phyloP scores from a whole-genome alignment of 2,797 vertebrate species.

The Gephyroberyx darwinii region DNA sequence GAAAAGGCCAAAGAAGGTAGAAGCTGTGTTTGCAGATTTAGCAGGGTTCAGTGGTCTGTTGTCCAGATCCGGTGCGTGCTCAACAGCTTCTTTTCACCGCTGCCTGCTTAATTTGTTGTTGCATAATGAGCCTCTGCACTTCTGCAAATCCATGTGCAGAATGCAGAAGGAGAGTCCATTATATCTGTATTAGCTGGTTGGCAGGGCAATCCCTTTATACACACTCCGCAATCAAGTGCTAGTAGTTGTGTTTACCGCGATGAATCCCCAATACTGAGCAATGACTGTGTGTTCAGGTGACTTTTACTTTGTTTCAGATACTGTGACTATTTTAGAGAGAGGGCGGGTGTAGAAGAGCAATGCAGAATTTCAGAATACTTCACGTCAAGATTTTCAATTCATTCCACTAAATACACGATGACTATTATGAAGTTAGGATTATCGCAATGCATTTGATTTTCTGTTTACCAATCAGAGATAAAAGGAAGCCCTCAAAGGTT shows the following conservation, averaged over 20 bases:
- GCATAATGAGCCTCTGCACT: slow-evolving; percentile 80
- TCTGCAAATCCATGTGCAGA: slow-evolving; percentile 82
- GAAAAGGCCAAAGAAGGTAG: slow-evolving; percentile 70
- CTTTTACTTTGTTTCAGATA: slow-evolving; percentile 42
- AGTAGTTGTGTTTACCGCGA: slow-evolving; percentile 73
- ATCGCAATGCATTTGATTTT: slow-evolving; percentile 18
- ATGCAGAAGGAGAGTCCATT: slow-evolving; percentile 87
- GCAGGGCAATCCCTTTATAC: slow-evolving; percentile 82
- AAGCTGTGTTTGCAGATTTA: slow-evolving; percentile 81
- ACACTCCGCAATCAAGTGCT: slow-evolving; percentile 73
- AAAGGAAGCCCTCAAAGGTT: slow-evolving; percentile 57
- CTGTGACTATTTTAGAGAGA: slow-evolving; percentile 24
- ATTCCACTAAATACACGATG: neutral
- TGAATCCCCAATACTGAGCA: slow-evolving; percentile 55
- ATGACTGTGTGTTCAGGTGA: slow-evolving; percentile 49
- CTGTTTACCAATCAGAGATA: slow-evolving; percentile 53
- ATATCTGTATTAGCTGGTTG: slow-evolving; percentile 85
- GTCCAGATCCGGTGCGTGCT: slow-evolving; percentile 73
- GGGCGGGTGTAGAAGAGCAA: slow-evolving; percentile 4
- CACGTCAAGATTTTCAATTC: too few relatives aligned
- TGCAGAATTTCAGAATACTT: neutral
- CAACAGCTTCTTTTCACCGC: slow-evolving; percentile 79
- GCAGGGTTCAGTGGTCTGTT: slow-evolving; percentile 78
- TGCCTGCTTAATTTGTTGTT: slow-evolving; percentile 83
- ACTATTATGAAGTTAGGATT: neutral